Conservation (phyloP, 2,797 vertebrate genomes). For the Peromyscus nudipes region DNA sequence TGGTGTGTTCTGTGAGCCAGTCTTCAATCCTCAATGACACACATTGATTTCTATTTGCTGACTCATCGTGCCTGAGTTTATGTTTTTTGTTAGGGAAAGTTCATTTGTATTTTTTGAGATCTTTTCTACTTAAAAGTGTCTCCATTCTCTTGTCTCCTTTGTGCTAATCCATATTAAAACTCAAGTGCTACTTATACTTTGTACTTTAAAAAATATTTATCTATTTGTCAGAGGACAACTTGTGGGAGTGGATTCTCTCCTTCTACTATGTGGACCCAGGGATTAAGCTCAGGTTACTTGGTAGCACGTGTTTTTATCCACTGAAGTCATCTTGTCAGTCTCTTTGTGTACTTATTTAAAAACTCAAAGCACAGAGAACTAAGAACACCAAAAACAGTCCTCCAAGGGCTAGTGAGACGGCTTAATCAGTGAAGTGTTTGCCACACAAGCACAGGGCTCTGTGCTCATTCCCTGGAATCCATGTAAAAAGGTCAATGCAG, state of each 20-base stretch:
- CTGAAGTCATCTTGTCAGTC: neutral
- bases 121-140: conserved; percentile 13
- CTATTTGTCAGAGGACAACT: neutral
- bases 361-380: neutral
- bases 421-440: neutral
- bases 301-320: neutral
- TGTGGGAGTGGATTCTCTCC: neutral
- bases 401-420: neutral
- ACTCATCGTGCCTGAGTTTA: neutral
- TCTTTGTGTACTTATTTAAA: conserved; percentile 37
- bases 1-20: neutral
- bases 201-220: conserved; percentile 27
- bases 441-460: neutral
- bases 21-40: neutral
- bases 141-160: neutral
- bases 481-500: neutral
- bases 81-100: conserved; percentile 45
- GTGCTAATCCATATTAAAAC: conserved; percentile 22
- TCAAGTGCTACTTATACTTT: conserved; percentile 18
- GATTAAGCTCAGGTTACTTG: neutral
- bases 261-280: neutral
- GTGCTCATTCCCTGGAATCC: neutral
- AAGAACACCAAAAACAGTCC: neutral
- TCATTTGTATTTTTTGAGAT: conserved; percentile 47
- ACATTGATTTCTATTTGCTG: conserved; percentile 30